phyloP scores from a whole-genome alignment of 2,888 invertebrate species.

The Leptura quadrifasciata region DNA sequence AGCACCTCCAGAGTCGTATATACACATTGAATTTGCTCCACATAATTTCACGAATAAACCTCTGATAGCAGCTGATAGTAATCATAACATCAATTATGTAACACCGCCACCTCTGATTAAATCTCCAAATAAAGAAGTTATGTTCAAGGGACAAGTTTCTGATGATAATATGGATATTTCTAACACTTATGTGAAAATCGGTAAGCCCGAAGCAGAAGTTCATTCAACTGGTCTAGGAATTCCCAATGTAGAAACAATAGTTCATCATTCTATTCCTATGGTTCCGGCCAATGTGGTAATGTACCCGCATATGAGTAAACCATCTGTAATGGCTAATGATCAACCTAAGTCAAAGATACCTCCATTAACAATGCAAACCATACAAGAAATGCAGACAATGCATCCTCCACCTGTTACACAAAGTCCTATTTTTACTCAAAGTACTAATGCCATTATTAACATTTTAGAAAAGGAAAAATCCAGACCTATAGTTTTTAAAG shows the following conservation, averaged over 20 bases:
- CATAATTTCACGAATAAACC: slow-evolving; percentile 57
- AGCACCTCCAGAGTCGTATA: slow-evolving; percentile 62
- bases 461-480: slow-evolving; percentile 62
- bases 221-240: slow-evolving; percentile 67
- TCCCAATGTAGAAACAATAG: slow-evolving; percentile 50
- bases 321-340: slow-evolving; percentile 52
- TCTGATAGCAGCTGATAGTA: slow-evolving; percentile 62
- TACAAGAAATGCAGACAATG: slow-evolving; percentile 79
- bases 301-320: slow-evolving; percentile 57
- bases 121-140: slow-evolving; percentile 62
- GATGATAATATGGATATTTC: slow-evolving; percentile 71
- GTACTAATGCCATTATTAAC: slow-evolving; percentile 56
- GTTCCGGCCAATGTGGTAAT: slow-evolving; percentile 51
- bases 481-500: slow-evolving; percentile 25
- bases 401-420: slow-evolving; percentile 75
- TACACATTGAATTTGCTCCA: slow-evolving; percentile 61
- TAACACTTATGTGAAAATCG: slow-evolving; percentile 73
- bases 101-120: slow-evolving; percentile 62
- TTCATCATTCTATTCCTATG: slow-evolving; percentile 34
- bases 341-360: slow-evolving; percentile 41
- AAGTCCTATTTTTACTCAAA: slow-evolving; percentile 57
- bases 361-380: slow-evolving; percentile 63
- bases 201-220: slow-evolving; percentile 73
- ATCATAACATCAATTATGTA: slow-evolving; percentile 65
- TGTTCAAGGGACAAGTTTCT: slow-evolving; percentile 72